Evolutionary conservation across 2,888 invertebrate genomes (phyloP).

Genomic region (Erebia palarica): DNA sequence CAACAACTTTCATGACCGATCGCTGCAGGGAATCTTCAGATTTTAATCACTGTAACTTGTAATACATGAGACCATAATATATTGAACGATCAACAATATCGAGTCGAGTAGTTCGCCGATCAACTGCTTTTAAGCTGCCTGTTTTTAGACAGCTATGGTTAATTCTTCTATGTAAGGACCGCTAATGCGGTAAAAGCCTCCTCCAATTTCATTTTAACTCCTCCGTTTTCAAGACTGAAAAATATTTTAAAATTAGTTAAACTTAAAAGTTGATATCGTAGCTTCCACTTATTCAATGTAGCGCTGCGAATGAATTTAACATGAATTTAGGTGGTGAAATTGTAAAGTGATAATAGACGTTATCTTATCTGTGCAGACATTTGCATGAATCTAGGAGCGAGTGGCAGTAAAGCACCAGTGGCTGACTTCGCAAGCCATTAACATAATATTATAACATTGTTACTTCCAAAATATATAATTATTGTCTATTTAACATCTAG

Average conservation of each 20-base stretch:
- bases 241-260: background rate
- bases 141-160: too few relatives aligned
- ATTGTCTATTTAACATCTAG: too few relatives aligned
- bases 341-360: constrained; percentile 11
- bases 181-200: too few relatives aligned
- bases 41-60: too few relatives aligned
- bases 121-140: too few relatives aligned
- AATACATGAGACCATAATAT: too few relatives aligned
- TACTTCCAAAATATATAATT: background rate
- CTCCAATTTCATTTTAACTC: too few relatives aligned
- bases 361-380: constrained; percentile 24
- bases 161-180: too few relatives aligned
- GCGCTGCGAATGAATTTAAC: background rate
- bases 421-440: constrained; percentile 1
- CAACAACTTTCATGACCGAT: too few relatives aligned
- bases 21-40: too few relatives aligned
- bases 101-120: too few relatives aligned
- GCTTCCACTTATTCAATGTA: background rate
- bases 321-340: constrained; percentile 2
- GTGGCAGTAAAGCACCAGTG: constrained; percentile 17
- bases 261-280: background rate
- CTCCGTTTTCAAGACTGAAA: background rate
- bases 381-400: constrained; percentile 13
- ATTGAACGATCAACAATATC: too few relatives aligned
- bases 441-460: background rate